These are phyloP conservation scores for Drosophila funebris DNA, from an alignment of 1,140 invertebrate genomes.

Conservation along the genomic window DNA sequence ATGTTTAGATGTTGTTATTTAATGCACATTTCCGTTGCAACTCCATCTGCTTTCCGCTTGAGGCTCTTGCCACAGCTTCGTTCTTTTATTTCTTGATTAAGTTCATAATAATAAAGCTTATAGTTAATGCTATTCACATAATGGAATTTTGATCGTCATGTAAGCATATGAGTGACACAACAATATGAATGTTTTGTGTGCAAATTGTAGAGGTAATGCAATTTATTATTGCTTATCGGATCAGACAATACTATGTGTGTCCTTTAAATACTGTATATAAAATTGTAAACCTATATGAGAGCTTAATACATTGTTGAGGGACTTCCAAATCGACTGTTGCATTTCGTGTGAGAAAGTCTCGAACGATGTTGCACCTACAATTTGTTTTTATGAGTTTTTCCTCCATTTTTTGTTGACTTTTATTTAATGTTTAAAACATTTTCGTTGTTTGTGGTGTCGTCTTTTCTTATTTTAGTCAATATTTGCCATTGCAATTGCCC, in stretches of 20 bases:
- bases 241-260: not conserved
- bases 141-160: conserved; percentile 4
- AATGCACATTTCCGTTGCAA: conserved; percentile 34
- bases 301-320: no score
- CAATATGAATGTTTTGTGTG: not conserved
- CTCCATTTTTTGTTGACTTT: not conserved
- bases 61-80: not conserved
- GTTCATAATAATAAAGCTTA: not conserved
- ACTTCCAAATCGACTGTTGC: no score
- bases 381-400: conserved; percentile 5
- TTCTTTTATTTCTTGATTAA: not conserved
- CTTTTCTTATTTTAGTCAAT: conserved; percentile 3
- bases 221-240: not conserved
- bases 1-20: conserved; percentile 27
- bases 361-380: not conserved
- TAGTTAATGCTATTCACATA: not conserved
- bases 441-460: conserved; percentile 5
- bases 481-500: conserved; percentile 24
- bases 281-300: no score
- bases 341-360: no score
- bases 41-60: not conserved
- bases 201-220: not conserved
- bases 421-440: conserved; percentile 27
- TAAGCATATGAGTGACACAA: not conserved
- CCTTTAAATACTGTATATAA: no score